phyloP scores from a whole-genome alignment of 2,888 invertebrate genomes.

The Carabus problematicus region DNA sequence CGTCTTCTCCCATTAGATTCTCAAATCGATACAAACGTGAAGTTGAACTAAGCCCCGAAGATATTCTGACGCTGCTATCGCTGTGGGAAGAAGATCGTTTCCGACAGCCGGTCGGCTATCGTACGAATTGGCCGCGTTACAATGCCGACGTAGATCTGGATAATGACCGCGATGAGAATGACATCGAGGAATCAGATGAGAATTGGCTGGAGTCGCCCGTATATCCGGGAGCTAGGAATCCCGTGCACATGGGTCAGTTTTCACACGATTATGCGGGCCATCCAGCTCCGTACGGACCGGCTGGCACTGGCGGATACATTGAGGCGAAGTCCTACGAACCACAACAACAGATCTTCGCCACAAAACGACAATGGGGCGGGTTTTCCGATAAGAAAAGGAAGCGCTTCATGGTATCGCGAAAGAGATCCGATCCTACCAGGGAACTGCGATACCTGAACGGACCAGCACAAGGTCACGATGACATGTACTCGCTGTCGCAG shows the following conservation, averaged over 20 bases:
- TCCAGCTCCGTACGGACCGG: background rate
- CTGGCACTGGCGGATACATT: conserved; percentile 60
- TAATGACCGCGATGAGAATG: conserved; percentile 62
- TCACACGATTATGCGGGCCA: conserved; percentile 59
- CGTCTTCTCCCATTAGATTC: conserved; percentile 49
- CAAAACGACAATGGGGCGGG: conserved; percentile 59
- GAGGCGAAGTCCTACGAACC: conserved; percentile 58
- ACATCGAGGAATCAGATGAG: conserved; percentile 63
- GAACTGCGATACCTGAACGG: conserved; percentile 57
- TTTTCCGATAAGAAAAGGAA: conserved; percentile 57
- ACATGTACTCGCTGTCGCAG: conserved; percentile 67
- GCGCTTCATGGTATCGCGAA: conserved; percentile 68
- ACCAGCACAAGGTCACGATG: conserved; percentile 59
- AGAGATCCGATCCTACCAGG: conserved; percentile 58
- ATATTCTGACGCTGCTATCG: conserved; percentile 66
- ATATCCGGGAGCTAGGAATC: conserved; percentile 53
- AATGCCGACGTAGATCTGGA: conserved; percentile 60
- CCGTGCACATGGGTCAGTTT: conserved; percentile 50
- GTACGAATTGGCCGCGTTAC: conserved; percentile 62
- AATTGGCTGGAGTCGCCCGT: conserved; percentile 68
- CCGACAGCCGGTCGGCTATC: conserved; percentile 50
- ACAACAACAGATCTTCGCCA: conserved; percentile 61
- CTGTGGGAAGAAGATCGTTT: conserved; percentile 67
- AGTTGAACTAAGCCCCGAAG: conserved; percentile 68
- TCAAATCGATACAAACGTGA: conserved; percentile 65